These are phyloP conservation scores for Parascotia fuliginaria DNA, from an alignment of 2,888 invertebrate species.

Conservation along the genomic window DNA sequence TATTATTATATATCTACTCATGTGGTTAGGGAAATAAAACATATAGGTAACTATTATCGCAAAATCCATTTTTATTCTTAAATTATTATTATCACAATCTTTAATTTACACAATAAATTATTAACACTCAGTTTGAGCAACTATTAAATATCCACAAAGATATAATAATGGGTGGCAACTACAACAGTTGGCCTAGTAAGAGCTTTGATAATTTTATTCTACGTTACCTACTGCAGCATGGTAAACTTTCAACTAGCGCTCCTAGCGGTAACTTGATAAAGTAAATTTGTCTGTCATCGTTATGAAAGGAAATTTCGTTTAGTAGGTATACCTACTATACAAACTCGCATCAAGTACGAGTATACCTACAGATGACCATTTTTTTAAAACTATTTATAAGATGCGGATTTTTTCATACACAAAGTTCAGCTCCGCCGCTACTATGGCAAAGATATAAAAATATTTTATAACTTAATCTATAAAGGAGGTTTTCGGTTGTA, in stretches of 20 bases:
- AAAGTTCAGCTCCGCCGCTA: not conserved
- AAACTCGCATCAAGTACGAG: too few species aligned
- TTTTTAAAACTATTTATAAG: not conserved
- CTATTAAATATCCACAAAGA: slow-evolving; percentile 29
- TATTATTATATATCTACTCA: too few species aligned
- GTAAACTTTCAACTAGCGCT: too few species aligned
- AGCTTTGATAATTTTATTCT: too few species aligned
- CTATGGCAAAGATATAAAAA: slow-evolving; percentile 1
- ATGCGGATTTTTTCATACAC: not conserved
- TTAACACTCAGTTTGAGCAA: slow-evolving; percentile 42
- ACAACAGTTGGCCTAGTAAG: not conserved
- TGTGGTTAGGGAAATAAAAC: too few species aligned
- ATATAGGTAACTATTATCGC: too few species aligned
- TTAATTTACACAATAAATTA: slow-evolving; percentile 46
- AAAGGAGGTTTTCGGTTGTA: too few species aligned
- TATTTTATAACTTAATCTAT: not conserved
- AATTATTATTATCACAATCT: slow-evolving; percentile 46
- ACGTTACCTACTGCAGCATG: too few species aligned
- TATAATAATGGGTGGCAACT: slow-evolving; percentile 20
- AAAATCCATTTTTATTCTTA: slow-evolving; percentile 17
- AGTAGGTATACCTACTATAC: too few species aligned
- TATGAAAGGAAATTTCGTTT: too few species aligned
- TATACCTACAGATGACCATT: not conserved
- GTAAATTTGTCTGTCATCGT: too few species aligned
- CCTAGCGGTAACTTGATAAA: too few species aligned